Conservation (phyloP, 92 coral and sea anemone genomes). For the Porites evermanni region DNA sequence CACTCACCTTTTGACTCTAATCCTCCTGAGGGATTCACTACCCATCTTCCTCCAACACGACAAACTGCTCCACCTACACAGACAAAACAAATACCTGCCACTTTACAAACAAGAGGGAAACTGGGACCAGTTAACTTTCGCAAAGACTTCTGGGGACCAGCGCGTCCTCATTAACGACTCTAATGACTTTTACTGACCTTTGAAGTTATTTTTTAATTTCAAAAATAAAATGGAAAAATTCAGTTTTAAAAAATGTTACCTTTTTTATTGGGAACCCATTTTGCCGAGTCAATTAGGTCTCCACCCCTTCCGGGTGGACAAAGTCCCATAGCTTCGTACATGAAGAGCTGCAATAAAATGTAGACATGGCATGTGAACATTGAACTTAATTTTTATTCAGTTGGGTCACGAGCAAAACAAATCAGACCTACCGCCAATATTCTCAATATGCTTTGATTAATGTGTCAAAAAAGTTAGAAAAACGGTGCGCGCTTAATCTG, state of each 20-base stretch:
- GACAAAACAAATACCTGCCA: neutral
- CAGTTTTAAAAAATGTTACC: constrained; percentile 28
- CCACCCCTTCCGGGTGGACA: constrained; percentile 80
- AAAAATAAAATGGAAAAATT: neutral
- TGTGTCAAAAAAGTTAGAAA: too few species aligned
- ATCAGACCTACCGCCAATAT: too few species aligned
- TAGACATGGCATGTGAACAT: neutral
- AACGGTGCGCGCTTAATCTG: too few species aligned
- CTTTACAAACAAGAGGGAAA: too few species aligned
- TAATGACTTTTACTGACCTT: too few species aligned
- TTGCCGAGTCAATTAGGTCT: constrained; percentile 57
- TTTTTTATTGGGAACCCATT: constrained; percentile 71
- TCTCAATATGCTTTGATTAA: too few species aligned
- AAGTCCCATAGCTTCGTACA: constrained; percentile 89
- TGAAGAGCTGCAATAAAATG: constrained; percentile 63
- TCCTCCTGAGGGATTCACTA: constrained; percentile 93
- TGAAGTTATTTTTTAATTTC: neutral
- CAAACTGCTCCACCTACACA: constrained; percentile 81
- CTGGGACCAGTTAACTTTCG: too few species aligned
- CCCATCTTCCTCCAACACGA: constrained; percentile 80
- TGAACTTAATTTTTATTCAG: neutral
- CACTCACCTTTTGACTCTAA: constrained; percentile 85
- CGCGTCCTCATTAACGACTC: too few species aligned
- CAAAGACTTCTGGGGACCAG: too few species aligned
- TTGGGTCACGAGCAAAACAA: too few species aligned